A percentile compares a stretch with the other conserved stretches of the same genome.
phyloP scores from a whole-genome alignment of 2,888 invertebrate genomes.

The Linnaemya vulpina region DNA sequence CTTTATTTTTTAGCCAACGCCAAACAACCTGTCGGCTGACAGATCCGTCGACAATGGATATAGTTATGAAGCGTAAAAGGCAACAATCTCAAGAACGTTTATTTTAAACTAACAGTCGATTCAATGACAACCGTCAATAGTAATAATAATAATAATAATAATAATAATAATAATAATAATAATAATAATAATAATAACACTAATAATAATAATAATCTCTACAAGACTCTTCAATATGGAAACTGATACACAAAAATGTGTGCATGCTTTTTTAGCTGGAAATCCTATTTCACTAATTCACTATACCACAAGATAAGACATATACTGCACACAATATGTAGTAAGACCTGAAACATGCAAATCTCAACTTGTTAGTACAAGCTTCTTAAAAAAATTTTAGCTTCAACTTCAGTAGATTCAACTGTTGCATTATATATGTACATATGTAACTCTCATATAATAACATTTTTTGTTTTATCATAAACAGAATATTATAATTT shows the following conservation, averaged over 20 bases:
- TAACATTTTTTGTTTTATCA: too few species aligned
- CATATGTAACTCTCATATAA: too few species aligned
- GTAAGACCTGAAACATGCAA: too few species aligned
- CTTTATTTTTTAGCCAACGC: conserved; percentile 41
- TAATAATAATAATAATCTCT: neutral
- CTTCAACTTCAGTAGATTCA: too few species aligned
- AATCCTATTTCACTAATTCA: neutral
- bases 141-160: too few species aligned
- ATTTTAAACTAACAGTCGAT: conserved; percentile 8
- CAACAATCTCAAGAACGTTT: neutral
- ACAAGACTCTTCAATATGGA: neutral
- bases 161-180: too few species aligned
- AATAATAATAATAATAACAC: too few species aligned
- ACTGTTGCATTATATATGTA: too few species aligned
- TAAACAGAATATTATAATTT: too few species aligned
- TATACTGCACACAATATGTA: too few species aligned
- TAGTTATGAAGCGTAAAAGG: neutral
- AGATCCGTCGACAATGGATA: conserved; percentile 31
- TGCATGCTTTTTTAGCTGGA: neutral
- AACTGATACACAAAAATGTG: neutral
- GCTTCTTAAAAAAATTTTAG: too few species aligned
- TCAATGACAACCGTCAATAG: conserved; percentile 1
- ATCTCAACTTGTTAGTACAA: too few species aligned
- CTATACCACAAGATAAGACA: neutral
- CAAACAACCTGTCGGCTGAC: conserved; percentile 14